Base-by-base conservation (phyloP, 2,113 vertebrate genomes). In the Equus quagga region DNA sequence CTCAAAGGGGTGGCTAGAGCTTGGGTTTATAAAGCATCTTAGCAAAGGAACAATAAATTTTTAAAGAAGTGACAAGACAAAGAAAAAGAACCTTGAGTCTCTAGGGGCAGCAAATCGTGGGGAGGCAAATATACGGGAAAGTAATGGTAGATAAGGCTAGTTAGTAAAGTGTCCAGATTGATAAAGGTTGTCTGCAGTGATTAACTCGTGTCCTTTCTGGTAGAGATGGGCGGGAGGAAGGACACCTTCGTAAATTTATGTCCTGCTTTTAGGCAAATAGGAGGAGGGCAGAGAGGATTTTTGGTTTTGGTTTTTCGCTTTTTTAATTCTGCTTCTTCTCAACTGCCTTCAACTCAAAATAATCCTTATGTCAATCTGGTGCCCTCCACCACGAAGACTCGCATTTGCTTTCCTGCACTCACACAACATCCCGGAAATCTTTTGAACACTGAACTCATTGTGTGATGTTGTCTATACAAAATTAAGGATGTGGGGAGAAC, bases 21-120 rank as follows among this genome's bases (percentile, higher is more conserved):
- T 64, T 88, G 65, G 24, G 65, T 60, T 80, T 81, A 51, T 28
- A 88, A 10, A 62, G 31, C 33, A 33, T 72, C 60, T 95, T 76
- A 56, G 36, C 21, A 67, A 90, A 95, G 46, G 85, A 75, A 94
- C 46, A 65, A 89, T 89, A 83, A 3, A 56, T 76, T 67, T 83
- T 89, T 58, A 67, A 36, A 75, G 28, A 83, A 75, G 10, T n/a
- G 17, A 90, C 26, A 67, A 90, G 28, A 90, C 49, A 58, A 49
- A 56, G 36, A 80, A 62, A 75, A 56, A 72, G 36, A 58, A 75
- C 46, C 17, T 54, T 89, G 10, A 56, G 28, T 65, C 67, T 75
- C 19, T 41, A 46, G 44, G 67, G 75, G 46, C 67, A 46, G 67
- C 26, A 83, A 82, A 56, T 83, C 56, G 36, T 75, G 51, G 46